Base-by-base conservation (phyloP, 2,113 vertebrate genomes). In the Rhabdornis inornatus region DNA sequence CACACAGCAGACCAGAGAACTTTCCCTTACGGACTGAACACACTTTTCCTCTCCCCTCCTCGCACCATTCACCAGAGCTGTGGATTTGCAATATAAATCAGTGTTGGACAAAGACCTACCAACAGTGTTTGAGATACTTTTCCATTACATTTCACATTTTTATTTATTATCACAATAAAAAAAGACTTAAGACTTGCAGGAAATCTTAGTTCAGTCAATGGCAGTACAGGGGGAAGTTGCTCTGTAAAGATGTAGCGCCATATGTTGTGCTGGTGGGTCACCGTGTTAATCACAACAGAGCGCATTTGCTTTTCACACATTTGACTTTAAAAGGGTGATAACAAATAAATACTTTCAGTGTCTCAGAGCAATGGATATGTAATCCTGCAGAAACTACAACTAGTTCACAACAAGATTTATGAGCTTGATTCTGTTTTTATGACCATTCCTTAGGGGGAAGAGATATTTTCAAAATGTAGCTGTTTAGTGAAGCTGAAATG, bases 351-450 rank as follows among this genome's bases (percentile, higher is more conserved):
- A 85, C 85, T 95, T 85, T 20, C 89, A 60, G 33, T 69, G 90
- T 90, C 78, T 91, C 91, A 83, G 80, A 95, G 84, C 65, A 88
- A 80, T 55, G 78, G 72, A 64, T 95, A 82, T 71, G 71, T 74
- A 96, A 84, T 93, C 91, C 93, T 95, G 86, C 81, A 90, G 90
- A 96, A 97, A 94, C 59, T 83, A 90, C 75, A 80, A 92, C 89
- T 85, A 75, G 71, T 93, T 97, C 93, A 75, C 69, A 80, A 86
- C 45, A 91, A 90, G 95, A 97, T 97, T 95, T 96, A 97, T 96
- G 89, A 93, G 91, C 79, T 80, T 94, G 95, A 92, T 94, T 95
- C 83, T 92, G 72, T 4, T 97, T 97, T 95, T 95, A 96, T 79
- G 92, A 80, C 90, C 89, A 59, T 91, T 96, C 27, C 65, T 96